A percentile compares a stretch with the other conserved stretches of the same genome.
phyloP scores from a whole-genome alignment of 2,113 vertebrate species.

The Mastomys coucha region DNA sequence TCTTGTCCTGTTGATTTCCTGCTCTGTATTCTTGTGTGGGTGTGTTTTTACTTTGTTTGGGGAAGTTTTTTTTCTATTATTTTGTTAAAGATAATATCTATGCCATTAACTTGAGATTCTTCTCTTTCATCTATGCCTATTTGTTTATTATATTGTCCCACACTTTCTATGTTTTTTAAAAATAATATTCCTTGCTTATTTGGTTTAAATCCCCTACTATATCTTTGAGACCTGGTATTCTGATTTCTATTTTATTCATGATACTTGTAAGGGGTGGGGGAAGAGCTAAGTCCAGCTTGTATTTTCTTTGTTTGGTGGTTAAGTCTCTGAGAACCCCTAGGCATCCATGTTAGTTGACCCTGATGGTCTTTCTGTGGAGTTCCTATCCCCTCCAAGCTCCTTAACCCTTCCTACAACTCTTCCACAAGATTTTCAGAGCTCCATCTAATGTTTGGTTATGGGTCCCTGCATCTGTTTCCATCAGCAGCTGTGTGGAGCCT shows the following conservation, averaged over 20 bases:
- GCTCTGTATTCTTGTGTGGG: background rate
- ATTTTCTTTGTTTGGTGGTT: no score
- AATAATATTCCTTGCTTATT: background rate
- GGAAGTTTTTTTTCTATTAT: background rate
- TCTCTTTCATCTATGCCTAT: background rate
- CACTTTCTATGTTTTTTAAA: background rate
- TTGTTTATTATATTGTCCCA: background rate
- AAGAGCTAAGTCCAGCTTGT: no score
- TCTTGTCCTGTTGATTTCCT: background rate
- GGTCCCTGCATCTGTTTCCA: no score
- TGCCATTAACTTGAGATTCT: background rate
- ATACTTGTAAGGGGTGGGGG: background rate
- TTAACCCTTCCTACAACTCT: no score
- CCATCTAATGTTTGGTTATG: no score
- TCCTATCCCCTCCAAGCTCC: no score
- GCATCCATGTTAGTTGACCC: no score
- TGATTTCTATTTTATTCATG: background rate
- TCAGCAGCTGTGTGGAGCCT: no score
- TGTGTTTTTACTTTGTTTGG: background rate
- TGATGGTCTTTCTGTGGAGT: no score
- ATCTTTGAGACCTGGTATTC: background rate
- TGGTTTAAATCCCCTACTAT: background rate
- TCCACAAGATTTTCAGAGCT: no score
- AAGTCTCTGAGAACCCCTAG: no score
- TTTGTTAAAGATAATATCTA: background rate